phyloP scores from a whole-genome alignment of 2,113 vertebrate species.

The Vulpes vulpes region DNA sequence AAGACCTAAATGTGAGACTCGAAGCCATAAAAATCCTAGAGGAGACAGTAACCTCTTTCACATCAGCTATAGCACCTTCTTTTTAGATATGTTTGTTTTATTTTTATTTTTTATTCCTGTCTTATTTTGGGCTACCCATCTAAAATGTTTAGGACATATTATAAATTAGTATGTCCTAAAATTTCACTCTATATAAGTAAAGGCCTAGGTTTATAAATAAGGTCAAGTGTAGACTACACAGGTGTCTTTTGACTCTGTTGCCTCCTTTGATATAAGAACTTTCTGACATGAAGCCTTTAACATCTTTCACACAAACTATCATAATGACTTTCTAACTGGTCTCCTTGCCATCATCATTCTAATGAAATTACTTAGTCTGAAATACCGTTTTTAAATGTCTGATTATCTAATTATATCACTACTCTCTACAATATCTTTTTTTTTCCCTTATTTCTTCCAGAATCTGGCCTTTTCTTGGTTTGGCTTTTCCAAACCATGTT shows the following conservation, averaged over 20 bases:
- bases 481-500: not conserved
- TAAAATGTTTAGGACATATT: not conserved
- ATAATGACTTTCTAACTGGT: not conserved
- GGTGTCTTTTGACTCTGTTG: not conserved
- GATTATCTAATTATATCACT: not conserved
- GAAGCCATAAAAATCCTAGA: not conserved
- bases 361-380: not conserved
- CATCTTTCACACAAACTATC: not conserved
- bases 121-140: not conserved
- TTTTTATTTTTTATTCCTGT: not conserved
- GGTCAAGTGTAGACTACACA: not conserved
- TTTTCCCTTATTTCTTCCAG: not conserved
- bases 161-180: not conserved
- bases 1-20: not conserved
- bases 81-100: not conserved
- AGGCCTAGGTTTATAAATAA: not conserved
- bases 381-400: not conserved
- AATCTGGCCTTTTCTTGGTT: not conserved
- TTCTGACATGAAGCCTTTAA: not conserved
- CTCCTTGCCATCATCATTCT: not conserved
- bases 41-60: not conserved
- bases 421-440: not conserved
- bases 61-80: not conserved
- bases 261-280: not conserved
- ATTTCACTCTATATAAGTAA: not conserved